Evolutionary conservation across 2,797 vertebrate species (phyloP), one percentile per base, ranked within the genome.

Genomic region (Sebastes steindachneri): DNA sequence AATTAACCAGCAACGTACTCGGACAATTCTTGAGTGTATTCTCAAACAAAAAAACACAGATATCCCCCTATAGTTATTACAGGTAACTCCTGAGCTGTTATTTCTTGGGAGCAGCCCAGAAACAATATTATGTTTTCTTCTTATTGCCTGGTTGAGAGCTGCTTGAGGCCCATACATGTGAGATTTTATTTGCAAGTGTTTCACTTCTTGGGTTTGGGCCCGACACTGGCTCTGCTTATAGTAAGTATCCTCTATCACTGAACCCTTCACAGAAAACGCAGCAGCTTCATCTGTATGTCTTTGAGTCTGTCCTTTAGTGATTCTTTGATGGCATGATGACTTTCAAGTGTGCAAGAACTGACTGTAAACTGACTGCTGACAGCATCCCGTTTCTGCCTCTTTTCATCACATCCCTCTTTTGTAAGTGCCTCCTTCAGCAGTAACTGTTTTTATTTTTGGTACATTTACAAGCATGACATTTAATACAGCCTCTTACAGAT

Each of bases 111-210:
- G 60, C 48, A 87, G 65, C 48, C 71, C 60, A 83, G 79, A 37
- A 83, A 85, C 80, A 90, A 90, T 89, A 79, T 92, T 89, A 73
- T 78, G 72, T 41, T 85, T 79, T 66, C 62, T 54, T 77, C 31
- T 68, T 63, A 26, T 5, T 48, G 51, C 29, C 23, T 26, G 26
- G 6, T 33, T 51, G 25, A 72, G 59, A 83, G 72, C 53, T 68
- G 65, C 59, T 45, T 72, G 65, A 85, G 29, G 29, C 15, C 63
- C 68, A 74, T 53, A 70, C 60, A 76, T 72, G 57, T 51, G 58
- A 76, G 15, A 68, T 64, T 26, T 45, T 80, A 68, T 73, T 85
- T 86, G 81, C 62, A 60, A 10, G 68, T 19, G 62, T 82, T 86
- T 77, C 23, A 25, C 31, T 84, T 76, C 51, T 53, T 68, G 48